phyloP scores from a whole-genome alignment of 2,888 invertebrate species.

The Phengaris alcon region DNA sequence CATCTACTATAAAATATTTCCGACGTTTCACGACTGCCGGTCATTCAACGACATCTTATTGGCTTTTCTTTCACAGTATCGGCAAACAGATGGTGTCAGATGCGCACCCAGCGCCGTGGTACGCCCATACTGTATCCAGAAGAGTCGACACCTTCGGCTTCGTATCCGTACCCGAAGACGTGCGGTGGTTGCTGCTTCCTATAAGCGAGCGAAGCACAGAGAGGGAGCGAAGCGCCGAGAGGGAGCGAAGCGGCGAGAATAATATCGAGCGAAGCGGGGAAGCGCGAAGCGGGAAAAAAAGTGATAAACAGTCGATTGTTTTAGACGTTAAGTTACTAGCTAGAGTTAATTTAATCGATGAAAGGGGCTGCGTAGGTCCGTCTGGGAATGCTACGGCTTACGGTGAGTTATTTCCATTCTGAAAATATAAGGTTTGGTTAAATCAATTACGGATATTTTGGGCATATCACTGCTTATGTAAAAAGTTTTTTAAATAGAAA shows the following conservation, averaged over 20 bases:
- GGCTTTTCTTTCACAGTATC: constrained; percentile 48
- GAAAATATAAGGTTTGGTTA: too few species aligned
- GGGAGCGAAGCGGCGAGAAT: constrained; percentile 35
- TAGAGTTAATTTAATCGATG: constrained; percentile 61
- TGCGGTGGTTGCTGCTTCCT: constrained; percentile 53
- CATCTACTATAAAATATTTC: too few species aligned
- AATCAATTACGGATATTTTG: too few species aligned
- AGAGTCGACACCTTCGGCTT: constrained; percentile 50
- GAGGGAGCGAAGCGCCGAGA: constrained; percentile 45
- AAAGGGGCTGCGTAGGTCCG: constrained; percentile 61
- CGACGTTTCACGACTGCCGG: too few species aligned
- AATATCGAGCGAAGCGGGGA: constrained; percentile 32
- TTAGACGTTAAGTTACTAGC: constrained; percentile 60
- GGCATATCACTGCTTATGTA: too few species aligned
- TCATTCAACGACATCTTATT: background rate
- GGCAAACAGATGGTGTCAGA: constrained; percentile 68
- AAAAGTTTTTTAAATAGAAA: too few species aligned
- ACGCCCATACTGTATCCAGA: constrained; percentile 52
- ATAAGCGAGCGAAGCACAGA: constrained; percentile 46
- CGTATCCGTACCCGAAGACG: constrained; percentile 50
- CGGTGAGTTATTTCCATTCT: constrained; percentile 47
- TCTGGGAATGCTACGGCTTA: constrained; percentile 65
- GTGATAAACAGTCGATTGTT: constrained; percentile 38
- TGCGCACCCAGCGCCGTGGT: constrained; percentile 64
- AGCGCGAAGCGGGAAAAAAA: constrained; percentile 31